Conservation (phyloP, 2,888 invertebrate genomes). For the Ophioninae sp. region DNA sequence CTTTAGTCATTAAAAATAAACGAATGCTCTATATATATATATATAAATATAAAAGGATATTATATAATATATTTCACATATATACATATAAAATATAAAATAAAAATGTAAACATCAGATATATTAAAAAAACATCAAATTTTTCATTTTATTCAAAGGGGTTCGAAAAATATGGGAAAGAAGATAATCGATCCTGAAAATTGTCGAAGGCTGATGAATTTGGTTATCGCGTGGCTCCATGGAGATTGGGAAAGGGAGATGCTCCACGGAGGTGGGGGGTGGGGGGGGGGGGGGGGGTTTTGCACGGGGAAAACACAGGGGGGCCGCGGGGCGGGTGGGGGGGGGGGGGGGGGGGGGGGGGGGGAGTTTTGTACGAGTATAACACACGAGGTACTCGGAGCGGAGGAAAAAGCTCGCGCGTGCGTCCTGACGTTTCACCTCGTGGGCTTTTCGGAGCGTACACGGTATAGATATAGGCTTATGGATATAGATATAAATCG, state of each 20-base stretch:
- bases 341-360: conserved; percentile 13
- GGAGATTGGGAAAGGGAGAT: neutral
- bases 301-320: conserved; percentile 40
- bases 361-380: conserved; percentile 16
- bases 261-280: neutral
- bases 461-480: neutral
- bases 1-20: no score
- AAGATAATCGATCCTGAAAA: no score
- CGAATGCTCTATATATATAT: no score
- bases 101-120: no score
- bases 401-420: conserved; percentile 41
- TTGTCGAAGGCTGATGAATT: neutral
- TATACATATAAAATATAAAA: no score
- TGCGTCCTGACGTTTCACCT: conserved; percentile 40
- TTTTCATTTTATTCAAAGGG: no score
- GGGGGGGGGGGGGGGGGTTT: conserved; percentile 2
- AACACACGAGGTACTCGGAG: conserved; percentile 52
- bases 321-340: conserved; percentile 37
- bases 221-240: conserved; percentile 3
- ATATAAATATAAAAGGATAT: no score
- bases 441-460: conserved; percentile 37
- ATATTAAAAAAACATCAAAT: no score
- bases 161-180: no score
- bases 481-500: no score
- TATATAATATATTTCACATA: no score